Evolutionary conservation across 2,888 invertebrate species (phyloP).

Genomic region (Chrysolina haemoptera): DNA sequence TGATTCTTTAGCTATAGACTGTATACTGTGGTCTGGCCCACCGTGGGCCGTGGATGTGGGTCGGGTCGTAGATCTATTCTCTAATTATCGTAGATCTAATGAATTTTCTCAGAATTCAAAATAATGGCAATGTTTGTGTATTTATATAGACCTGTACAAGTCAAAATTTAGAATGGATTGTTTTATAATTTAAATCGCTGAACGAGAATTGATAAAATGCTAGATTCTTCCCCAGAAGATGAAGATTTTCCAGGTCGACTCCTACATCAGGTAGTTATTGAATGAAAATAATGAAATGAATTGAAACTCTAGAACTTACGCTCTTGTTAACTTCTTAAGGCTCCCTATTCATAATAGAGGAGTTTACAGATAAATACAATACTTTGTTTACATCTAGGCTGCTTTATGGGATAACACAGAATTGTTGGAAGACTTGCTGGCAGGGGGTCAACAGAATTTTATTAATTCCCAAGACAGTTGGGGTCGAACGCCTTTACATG

Average conservation of each 20-base stretch:
- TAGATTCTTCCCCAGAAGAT: constrained; percentile 85
- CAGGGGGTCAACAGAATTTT: constrained; percentile 76
- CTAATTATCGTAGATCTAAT: too few species aligned
- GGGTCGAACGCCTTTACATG: constrained; percentile 85
- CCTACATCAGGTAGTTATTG: constrained; percentile 77
- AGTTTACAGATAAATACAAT: neutral
- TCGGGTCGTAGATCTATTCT: too few species aligned
- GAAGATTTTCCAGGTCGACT: constrained; percentile 85
- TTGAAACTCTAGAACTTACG: neutral
- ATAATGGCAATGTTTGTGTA: too few species aligned
- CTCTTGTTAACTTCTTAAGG: neutral
- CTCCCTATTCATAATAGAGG: neutral
- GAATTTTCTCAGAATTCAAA: too few species aligned
- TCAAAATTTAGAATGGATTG: neutral
- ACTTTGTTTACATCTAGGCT: constrained; percentile 71
- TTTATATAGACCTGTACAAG: too few species aligned
- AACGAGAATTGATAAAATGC: constrained; percentile 47
- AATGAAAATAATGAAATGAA: neutral
- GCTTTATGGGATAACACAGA: constrained; percentile 92
- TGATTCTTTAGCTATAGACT: too few species aligned
- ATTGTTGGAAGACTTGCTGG: constrained; percentile 84
- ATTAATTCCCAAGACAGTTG: constrained; percentile 82
- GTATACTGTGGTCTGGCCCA: too few species aligned
- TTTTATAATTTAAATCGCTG: neutral
- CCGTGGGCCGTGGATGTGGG: too few species aligned